These are phyloP conservation scores for Phylloscopus whistleri DNA, from an alignment of 2,113 vertebrate genomes.

Conservation along the genomic window DNA sequence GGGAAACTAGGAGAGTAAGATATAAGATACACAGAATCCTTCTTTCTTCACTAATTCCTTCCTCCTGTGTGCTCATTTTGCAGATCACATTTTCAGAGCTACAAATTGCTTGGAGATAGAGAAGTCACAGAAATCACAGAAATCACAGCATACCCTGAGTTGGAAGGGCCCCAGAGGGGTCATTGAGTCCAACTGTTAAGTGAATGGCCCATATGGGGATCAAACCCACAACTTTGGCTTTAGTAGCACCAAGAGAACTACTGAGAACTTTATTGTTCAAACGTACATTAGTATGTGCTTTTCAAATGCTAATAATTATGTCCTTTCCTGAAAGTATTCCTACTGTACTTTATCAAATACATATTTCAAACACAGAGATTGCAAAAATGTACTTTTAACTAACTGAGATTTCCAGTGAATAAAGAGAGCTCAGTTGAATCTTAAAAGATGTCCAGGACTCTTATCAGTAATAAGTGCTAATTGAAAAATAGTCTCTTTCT, in stretches of 20 bases:
- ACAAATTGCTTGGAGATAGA: not conserved
- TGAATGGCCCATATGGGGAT: not conserved
- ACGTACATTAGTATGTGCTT: not conserved
- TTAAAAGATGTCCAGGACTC: not conserved
- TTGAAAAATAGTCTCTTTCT: not conserved
- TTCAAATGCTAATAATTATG: not conserved
- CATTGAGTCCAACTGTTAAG: not conserved
- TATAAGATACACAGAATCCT: not conserved
- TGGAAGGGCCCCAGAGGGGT: not conserved
- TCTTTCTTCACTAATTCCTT: not conserved
- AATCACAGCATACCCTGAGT: not conserved
- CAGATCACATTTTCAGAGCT: not conserved
- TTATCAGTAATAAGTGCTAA: not conserved
- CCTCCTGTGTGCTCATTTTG: not conserved
- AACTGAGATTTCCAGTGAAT: not conserved
- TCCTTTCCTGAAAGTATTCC: not conserved
- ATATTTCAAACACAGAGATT: not conserved
- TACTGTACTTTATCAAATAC: not conserved
- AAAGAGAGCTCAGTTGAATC: not conserved
- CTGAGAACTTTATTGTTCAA: not conserved
- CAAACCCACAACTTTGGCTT: rapidly evolving
- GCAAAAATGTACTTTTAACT: not conserved
- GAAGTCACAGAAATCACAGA: not conserved
- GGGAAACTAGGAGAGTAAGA: not conserved
- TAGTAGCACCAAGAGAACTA: not conserved